Evolutionary conservation across 2,113 vertebrate genomes (phyloP).

Genomic region (Otocyon megalotis): DNA sequence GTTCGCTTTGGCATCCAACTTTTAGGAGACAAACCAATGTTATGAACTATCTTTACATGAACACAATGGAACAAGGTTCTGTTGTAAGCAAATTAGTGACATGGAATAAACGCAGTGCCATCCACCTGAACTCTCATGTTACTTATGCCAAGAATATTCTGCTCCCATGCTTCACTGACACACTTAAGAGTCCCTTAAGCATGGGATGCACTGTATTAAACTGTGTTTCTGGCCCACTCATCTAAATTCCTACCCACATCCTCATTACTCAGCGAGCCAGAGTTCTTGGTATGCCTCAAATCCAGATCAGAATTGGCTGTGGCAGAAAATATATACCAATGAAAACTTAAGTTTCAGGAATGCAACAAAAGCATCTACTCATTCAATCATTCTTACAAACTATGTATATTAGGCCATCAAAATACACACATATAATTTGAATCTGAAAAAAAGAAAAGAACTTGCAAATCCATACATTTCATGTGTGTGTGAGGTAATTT

Average conservation of each 20-base stretch:
- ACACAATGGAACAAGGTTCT: background rate
- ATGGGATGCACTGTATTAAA: background rate
- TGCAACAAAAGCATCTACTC: background rate
- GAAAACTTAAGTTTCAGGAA: constrained; percentile 15
- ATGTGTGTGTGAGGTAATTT: background rate
- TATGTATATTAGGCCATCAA: background rate
- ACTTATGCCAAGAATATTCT: background rate
- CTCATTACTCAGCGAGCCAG: background rate
- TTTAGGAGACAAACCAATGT: background rate
- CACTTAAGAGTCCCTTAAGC: background rate
- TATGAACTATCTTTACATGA: background rate
- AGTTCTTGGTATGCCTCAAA: background rate
- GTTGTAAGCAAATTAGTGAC: background rate
- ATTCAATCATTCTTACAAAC: background rate
- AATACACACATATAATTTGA: background rate
- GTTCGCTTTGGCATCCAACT: background rate
- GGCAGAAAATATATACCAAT: background rate
- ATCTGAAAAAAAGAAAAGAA: background rate
- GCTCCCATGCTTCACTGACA: background rate
- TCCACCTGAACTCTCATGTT: background rate
- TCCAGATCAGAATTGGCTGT: background rate
- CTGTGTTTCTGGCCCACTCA: background rate
- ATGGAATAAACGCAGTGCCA: background rate
- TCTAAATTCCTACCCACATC: background rate
- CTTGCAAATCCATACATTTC: background rate